A percentile compares a stretch with the other conserved stretches of the same genome.
These are phyloP conservation scores for Zygogramma bicolorata DNA, from an alignment of 2,888 invertebrate genomes.

Conservation along the genomic window DNA sequence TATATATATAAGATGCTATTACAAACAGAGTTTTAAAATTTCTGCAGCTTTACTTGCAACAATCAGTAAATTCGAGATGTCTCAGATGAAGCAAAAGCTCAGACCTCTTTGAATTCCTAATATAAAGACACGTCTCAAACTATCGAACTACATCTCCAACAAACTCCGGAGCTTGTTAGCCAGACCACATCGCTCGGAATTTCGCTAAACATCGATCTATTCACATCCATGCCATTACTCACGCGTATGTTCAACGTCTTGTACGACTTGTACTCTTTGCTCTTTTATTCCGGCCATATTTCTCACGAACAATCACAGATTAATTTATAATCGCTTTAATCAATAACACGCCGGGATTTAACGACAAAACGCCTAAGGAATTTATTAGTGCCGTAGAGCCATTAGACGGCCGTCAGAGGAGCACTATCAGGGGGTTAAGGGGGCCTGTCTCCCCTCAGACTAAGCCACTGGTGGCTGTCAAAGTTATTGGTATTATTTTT, in stretches of 20 bases:
- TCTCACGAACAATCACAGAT: slow-evolving; percentile 1
- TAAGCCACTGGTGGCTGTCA: no score
- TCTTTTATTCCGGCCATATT: not conserved
- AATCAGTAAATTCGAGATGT: no score
- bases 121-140: not conserved
- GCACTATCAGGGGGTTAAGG: not conserved
- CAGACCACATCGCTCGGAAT: not conserved
- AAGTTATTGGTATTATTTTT: no score
- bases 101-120: not conserved
- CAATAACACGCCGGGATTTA: not conserved
- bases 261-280: not conserved
- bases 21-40: no score
- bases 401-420: not conserved
- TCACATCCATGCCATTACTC: not conserved
- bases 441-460: no score
- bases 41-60: no score
- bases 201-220: not conserved
- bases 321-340: not conserved
- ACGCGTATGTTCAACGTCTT: not conserved
- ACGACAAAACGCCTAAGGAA: not conserved
- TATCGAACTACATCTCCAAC: not conserved
- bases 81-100: no score
- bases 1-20: no score
- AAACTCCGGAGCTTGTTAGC: not conserved
- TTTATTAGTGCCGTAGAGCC: not conserved